Conservation (phyloP, 1,140 invertebrate species). For the Oreohelix idahoensis region DNA sequence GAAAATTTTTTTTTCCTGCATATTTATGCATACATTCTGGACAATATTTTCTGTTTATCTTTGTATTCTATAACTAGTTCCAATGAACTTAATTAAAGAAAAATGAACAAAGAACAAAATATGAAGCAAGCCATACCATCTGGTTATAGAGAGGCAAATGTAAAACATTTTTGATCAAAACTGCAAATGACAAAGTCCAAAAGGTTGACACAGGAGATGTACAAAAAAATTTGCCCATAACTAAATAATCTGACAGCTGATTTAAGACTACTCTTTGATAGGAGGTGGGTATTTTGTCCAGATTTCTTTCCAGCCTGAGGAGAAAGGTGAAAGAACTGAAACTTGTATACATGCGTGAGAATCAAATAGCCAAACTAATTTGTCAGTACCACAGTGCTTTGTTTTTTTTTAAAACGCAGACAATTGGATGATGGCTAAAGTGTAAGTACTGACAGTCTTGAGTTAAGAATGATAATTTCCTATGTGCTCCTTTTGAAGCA, state of each 20-base stretch:
- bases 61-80: no score
- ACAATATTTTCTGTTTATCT: no score
- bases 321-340: background rate
- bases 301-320: constrained; percentile 24
- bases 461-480: no score
- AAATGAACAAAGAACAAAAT: background rate
- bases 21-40: no score
- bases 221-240: background rate
- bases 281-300: constrained; percentile 5
- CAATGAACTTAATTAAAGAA: background rate
- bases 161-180: background rate
- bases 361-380: background rate
- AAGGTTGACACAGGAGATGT: background rate
- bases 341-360: background rate
- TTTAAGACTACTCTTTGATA: background rate
- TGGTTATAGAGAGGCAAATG: background rate
- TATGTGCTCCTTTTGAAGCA: no score
- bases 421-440: no score
- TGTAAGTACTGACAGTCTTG: no score
- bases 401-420: no score
- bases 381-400: no score
- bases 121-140: background rate
- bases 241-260: background rate
- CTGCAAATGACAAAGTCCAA: background rate
- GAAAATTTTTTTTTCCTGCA: no score